Evolutionary conservation across 1,140 invertebrate species (phyloP).

Genomic region (Hylaeus volcanicus): DNA sequence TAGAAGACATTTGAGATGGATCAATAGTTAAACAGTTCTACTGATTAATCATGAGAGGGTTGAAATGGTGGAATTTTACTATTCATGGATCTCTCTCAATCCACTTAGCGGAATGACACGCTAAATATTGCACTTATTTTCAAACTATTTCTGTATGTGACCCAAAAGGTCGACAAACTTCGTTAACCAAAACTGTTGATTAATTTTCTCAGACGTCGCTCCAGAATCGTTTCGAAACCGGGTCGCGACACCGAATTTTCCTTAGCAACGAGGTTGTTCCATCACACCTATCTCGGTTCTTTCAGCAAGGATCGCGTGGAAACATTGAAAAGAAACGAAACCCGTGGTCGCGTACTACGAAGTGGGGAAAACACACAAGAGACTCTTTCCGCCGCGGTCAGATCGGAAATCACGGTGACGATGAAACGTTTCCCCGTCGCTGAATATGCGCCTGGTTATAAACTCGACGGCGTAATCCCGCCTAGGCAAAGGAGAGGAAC

Average conservation of each 20-base stretch:
- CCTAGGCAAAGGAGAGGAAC: constrained; percentile 4
- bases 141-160: too few species aligned
- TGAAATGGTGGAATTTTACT: too few species aligned
- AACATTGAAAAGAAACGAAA: neutral
- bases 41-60: too few species aligned
- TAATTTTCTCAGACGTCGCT: too few species aligned
- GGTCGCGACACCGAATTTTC: neutral
- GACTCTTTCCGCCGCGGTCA: neutral
- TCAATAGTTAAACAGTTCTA: neutral
- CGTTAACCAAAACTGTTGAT: too few species aligned
- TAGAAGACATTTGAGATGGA: neutral
- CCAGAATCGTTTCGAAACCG: neutral
- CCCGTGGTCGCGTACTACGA: neutral
- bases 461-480: constrained; percentile 27
- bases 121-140: too few species aligned
- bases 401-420: constrained; percentile 33
- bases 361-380: neutral
- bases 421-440: neutral
- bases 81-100: too few species aligned
- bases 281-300: constrained; percentile 15
- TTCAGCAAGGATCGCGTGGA: constrained; percentile 16
- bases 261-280: neutral
- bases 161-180: too few species aligned
- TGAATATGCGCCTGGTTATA: constrained; percentile 34
- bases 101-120: too few species aligned